Evolutionary conservation across 1,140 invertebrate species (phyloP).

Genomic region (Cherax quadricarinatus): DNA sequence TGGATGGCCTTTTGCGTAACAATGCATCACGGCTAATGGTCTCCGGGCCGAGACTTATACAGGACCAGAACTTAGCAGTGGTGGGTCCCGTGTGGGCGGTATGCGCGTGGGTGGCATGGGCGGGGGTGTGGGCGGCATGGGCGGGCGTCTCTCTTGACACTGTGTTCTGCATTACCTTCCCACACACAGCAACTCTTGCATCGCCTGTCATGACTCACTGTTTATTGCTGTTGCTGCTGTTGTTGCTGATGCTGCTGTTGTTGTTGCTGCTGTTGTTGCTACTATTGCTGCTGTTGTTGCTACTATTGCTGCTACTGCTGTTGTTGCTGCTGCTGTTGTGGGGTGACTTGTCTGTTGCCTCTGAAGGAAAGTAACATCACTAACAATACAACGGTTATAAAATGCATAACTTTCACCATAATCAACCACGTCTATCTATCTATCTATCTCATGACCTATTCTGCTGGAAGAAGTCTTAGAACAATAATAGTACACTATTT

Average conservation of each 20-base stretch:
- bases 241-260: no score
- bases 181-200: no score
- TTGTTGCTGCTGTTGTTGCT: no score
- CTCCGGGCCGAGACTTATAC: slow-evolving; percentile 4
- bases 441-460: background rate
- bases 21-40: background rate
- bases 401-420: background rate
- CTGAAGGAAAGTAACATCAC: no score
- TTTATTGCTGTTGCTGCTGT: no score
- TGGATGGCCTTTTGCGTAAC: background rate
- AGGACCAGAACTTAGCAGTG: slow-evolving; percentile 22
- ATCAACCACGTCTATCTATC: background rate
- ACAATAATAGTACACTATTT: no score
- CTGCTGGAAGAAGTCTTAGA: no score
- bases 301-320: no score
- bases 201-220: no score
- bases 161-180: background rate
- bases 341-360: background rate
- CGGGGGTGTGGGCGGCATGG: background rate
- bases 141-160: background rate
- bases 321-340: no score
- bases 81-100: background rate
- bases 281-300: no score
- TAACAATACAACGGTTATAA: no score
- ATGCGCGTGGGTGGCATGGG: background rate